Evolutionary conservation across 2,113 vertebrate genomes (phyloP), one percentile per base, ranked within the genome.

Genomic region (Cercocebus atys): DNA sequence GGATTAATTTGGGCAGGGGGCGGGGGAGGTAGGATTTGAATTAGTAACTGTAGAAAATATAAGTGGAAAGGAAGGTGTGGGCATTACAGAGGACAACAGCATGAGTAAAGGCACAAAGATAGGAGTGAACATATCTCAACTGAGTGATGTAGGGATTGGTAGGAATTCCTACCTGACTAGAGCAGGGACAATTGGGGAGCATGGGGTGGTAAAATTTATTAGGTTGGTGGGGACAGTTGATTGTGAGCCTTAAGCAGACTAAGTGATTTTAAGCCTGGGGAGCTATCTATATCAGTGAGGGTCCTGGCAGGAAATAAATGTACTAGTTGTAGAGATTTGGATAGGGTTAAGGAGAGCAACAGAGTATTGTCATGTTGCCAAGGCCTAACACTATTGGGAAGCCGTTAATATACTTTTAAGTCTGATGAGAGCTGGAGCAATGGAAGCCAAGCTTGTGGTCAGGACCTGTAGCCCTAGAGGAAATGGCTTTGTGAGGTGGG

Each of bases 311-410:
- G 16, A 85, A 66, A 93, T 94, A 85, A 86, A 45, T 59, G 27
- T 18, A 89, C 50, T 95, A 84, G 79, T 88, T 93, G 20, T 38
- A 79, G 85, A 95, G 43, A 5, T 85, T 95, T 90, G 66, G 55
- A 66, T 79, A 92, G 50, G 61, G 38, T 92, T 88, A 55, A 88
- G 43, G 30, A 52, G 76, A 79, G 32, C 35, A 84, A 23, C 32
- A 89, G 76, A 22, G 50, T 43, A 70, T 72, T 61, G 16, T 79
- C n/a, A 90, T 61, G n/a, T 80, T 96, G 22, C 14, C n/a, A 85
- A 64, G 72, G 35, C 50, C 8, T 59, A 70, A 9, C 6, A 72
- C 6, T 84, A 59, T 61, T n/a, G 8, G 61, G 72, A 84, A 78
- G 40, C 59, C 22, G 17, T 50, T 79, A 72, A 35, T n/a, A 72